Base-by-base conservation (phyloP, 2,113 vertebrate genomes). In the Entomyzon cyanotis region DNA sequence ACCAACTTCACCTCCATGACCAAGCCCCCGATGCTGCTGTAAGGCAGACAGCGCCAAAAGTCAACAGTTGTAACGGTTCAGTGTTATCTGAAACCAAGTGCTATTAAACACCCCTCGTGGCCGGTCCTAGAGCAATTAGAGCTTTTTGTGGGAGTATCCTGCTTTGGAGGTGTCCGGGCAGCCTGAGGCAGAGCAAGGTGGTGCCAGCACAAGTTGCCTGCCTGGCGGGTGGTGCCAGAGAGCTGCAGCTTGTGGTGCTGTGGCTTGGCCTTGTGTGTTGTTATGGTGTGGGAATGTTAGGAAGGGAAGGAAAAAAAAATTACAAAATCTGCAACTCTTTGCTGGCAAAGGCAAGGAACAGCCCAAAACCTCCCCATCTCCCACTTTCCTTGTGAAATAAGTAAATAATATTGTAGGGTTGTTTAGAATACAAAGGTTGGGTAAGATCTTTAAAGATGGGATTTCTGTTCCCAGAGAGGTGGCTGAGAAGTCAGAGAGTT, bases 91-190 rank as follows among this genome's bases (percentile, higher is more conserved):
- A 73, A 91, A 73, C 78, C 78, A 7, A 68, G 91, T 8, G 91
- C 74, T 85, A 47, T 85, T 85, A 87, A 82, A 95, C 11, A 22
- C 42, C 82, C 93, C 93, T 71, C 24, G 15, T 44, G 93, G 91
- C 91, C 77, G 11, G 50, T 41, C 73, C 46, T 6, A n/a, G 85
- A 62, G 93, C 44, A 17, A 15, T 58, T 12, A 59, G 62, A 95
- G 84, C 70, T 42, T 76, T 90, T 50, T 62, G 73, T 82, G 27
- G n/a, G 82, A 56, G 62, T 4, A 41, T 23, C 65, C 65, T 84
- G 7, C 10, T 31, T 0, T 11, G 73, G 65, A 25, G 55, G 12
- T 17, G 39, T 19, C 55, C 1, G 0, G 0, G 24, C 80, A 73
- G 71, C 7, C 46, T 4, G 23, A 22, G 68, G 80, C 65, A 7